These are phyloP conservation scores for Bergia puertoricense DNA, from an alignment of 92 coral and sea anemone genomes.

Conservation along the genomic window DNA sequence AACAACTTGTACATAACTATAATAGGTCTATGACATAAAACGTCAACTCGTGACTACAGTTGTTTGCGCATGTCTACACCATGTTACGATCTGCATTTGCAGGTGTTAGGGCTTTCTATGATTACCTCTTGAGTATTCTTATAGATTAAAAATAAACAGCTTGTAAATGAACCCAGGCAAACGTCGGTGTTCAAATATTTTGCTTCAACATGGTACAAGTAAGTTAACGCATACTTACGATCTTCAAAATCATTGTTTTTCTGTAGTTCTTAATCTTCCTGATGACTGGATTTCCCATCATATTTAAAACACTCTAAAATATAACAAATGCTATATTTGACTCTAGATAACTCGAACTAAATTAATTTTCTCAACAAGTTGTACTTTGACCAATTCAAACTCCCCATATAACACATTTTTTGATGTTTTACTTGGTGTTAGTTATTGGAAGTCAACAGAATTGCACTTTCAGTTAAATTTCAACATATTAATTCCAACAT, in stretches of 20 bases:
- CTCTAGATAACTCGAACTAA: background rate
- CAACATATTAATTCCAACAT: no score
- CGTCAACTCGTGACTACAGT: no score
- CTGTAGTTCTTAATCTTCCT: constrained; percentile 92
- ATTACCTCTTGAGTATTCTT: no score
- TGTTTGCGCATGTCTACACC: no score
- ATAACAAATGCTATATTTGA: background rate
- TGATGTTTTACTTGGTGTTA: background rate
- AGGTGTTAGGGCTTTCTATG: no score
- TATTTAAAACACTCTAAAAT: constrained; percentile 83
- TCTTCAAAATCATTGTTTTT: constrained; percentile 87
- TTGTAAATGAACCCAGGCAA: no score
- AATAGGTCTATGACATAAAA: no score
- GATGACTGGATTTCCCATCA: constrained; percentile 96
- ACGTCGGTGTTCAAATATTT: background rate
- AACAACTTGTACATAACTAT: background rate
- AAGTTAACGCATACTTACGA: constrained; percentile 58
- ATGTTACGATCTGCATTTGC: no score
- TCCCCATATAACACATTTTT: background rate
- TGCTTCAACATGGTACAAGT: background rate
- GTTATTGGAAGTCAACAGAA: background rate
- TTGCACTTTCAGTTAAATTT: background rate
- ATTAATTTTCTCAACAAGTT: no score
- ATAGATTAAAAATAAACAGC: no score
- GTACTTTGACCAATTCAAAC: background rate